Conservation (phyloP, 2,113 vertebrate genomes). For the Tilapia sparmanii region DNA sequence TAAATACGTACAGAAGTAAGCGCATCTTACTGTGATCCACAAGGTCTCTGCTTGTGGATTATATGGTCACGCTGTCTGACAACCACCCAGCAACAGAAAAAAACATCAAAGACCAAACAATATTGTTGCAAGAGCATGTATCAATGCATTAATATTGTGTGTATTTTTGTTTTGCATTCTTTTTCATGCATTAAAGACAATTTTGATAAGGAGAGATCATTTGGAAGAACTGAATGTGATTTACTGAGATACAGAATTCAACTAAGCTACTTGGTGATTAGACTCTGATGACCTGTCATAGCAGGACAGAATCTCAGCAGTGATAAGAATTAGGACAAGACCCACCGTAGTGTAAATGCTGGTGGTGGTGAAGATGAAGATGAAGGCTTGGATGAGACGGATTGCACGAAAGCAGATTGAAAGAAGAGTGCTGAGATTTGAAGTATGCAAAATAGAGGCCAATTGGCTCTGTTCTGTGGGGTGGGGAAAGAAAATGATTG, state of each 20-base stretch:
- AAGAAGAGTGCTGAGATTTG: neutral
- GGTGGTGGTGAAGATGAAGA: neutral
- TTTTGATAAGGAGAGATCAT: neutral
- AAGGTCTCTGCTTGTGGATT: neutral
- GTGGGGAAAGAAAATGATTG: neutral
- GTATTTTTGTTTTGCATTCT: neutral
- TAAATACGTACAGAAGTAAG: neutral
- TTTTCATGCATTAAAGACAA: neutral
- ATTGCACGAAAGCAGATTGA: rapidly evolving
- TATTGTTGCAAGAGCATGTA: neutral
- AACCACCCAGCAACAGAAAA: neutral
- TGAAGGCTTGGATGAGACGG: neutral
- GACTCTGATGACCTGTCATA: neutral
- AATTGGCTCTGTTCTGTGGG: neutral
- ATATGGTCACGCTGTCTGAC: neutral
- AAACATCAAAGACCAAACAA: neutral
- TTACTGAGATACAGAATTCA: neutral
- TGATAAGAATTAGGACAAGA: neutral
- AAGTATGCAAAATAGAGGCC: neutral
- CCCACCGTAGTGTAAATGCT: neutral
- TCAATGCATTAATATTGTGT: neutral
- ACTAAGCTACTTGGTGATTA: neutral
- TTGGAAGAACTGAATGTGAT: neutral
- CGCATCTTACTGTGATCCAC: neutral
- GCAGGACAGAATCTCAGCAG: neutral